These are phyloP conservation scores for Athetis lepigone DNA, from an alignment of 2,888 invertebrate genomes.

Conservation along the genomic window DNA sequence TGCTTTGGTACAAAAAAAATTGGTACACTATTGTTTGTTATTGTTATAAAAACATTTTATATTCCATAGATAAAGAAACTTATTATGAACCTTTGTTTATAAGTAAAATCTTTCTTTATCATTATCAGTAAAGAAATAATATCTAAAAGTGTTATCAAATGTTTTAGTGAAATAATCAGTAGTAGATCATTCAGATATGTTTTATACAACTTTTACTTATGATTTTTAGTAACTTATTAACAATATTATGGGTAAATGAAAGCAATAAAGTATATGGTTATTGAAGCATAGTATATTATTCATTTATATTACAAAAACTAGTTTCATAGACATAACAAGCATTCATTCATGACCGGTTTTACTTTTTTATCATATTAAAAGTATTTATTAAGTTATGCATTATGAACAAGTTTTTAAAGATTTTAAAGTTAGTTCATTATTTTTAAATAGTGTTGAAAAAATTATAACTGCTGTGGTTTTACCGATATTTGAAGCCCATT, in stretches of 20 bases:
- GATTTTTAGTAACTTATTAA: background rate
- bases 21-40: background rate
- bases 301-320: background rate
- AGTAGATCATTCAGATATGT: background rate
- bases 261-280: background rate
- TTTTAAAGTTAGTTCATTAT: background rate
- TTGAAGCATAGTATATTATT: background rate
- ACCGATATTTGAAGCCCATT: constrained; percentile 42
- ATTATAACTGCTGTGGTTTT: constrained; percentile 19
- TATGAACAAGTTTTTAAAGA: background rate
- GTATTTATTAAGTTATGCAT: no score
- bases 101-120: background rate
- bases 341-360: background rate
- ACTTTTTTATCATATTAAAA: no score
- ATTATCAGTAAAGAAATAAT: constrained; percentile 5
- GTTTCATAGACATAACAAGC: background rate
- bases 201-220: background rate
- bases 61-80: constrained; percentile 1
- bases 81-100: constrained; percentile 13
- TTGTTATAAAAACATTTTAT: background rate
- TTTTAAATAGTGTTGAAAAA: constrained; percentile 1
- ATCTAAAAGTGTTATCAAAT: background rate
- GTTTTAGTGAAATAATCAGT: background rate
- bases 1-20: background rate
- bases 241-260: background rate